Base-by-base conservation (phyloP, 2,888 invertebrate genomes). In the Liopterus haemorrhoidalis region DNA sequence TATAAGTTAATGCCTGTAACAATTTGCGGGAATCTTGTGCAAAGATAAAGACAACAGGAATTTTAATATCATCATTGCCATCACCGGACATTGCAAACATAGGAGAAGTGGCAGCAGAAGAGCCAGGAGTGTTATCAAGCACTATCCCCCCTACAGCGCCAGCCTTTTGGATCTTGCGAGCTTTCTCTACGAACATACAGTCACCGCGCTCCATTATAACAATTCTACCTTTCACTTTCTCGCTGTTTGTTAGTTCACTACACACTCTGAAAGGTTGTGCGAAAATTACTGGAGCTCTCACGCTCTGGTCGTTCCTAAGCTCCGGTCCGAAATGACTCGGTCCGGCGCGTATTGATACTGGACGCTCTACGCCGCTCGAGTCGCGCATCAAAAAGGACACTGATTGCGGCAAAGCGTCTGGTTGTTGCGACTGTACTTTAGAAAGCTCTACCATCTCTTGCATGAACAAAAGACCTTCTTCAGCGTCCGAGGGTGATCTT, bases 1-100 rank as follows among this genome's bases (percentile, higher is more conserved):
- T 68, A 1, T 70, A 65, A 4, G 70, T 60, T 49, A 85, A 63
- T 1, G 79, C 75, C 11, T 76, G 70, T 0, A 78, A 65, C n/a
- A 94, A 67, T 53, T 78, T 74, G 9, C 71, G 66, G 2, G 85
- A 89, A 65, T 94, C 92, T 47, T 76, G 72, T 4, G 79, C 75
- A 65, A 89, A 95, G 41, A 95, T 74, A 65, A 95, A 95, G 5
- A 93, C 86, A n/a, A 91, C 78, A 0, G 94, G 92, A 60, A 95
- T 92, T 52, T 70, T 76, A 5, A 95, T 85, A 63, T 93, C 88
- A 54, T 87, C 83, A 2, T 71, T 77, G 1, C 91, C 92, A 67
- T 96, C 95, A 1, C 93, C 93, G 1, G 93, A 92, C 96, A 97
- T 96, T 3, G 93, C 92, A 70, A 97, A 97, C 70, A 93, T 78